These are phyloP conservation scores for Amphiprion clarkii DNA, from an alignment of 2,797 vertebrate species.

Conservation along the genomic window DNA sequence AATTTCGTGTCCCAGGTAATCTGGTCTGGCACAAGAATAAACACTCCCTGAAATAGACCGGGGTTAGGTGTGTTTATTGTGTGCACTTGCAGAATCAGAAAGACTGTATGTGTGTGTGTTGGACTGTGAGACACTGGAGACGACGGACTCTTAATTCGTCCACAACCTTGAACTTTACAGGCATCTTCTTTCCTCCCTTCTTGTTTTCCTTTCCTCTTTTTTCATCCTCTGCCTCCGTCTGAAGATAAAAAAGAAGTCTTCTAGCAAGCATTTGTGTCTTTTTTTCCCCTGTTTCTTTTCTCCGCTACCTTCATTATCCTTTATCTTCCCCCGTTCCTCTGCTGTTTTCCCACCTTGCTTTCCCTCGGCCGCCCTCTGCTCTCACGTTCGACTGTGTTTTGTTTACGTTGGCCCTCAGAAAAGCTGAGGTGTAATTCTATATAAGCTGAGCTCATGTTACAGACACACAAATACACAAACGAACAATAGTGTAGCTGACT, in stretches of 20 bases:
- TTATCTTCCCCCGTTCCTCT: background rate
- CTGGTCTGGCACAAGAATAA: conserved; percentile 70
- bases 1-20: conserved; percentile 66
- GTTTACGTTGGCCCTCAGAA: conserved; percentile 30
- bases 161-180: conserved; percentile 63
- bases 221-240: background rate
- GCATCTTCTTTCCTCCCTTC: conserved; percentile 43
- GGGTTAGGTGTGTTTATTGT: conserved; percentile 26
- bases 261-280: background rate
- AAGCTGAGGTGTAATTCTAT: conserved; percentile 45
- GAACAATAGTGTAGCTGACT: conserved; percentile 14
- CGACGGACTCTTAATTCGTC: conserved; percentile 48
- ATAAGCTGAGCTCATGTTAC: conserved; percentile 42
- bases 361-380: background rate
- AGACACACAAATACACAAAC: background rate
- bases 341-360: background rate
- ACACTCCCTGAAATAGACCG: conserved; percentile 72
- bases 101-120: conserved; percentile 8
- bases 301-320: background rate
- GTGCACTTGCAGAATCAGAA: conserved; percentile 21
- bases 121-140: conserved; percentile 52
- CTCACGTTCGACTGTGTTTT: conserved; percentile 40
- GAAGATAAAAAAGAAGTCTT: background rate
- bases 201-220: conserved; percentile 9
- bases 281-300: background rate